These are phyloP conservation scores for Oasisia sp. DNA, from an alignment of 2,888 invertebrate genomes.

Conservation along the genomic window DNA sequence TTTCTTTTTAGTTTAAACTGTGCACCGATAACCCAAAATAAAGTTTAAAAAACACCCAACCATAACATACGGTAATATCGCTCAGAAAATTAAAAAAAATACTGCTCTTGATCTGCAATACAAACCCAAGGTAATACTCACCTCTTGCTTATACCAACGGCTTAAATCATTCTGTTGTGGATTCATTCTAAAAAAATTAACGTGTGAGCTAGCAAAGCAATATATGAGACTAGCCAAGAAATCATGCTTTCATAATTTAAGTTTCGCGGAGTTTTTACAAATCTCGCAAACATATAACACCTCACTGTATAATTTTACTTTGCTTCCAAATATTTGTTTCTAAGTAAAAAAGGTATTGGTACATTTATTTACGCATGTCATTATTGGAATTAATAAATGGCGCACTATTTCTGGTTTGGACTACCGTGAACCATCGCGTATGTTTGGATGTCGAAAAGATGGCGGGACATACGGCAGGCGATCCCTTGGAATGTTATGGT, in stretches of 20 bases:
- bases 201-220: neutral
- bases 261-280: constrained; percentile 17
- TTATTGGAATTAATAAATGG: neutral
- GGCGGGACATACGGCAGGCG: constrained; percentile 63
- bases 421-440: neutral
- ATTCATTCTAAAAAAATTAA: neutral
- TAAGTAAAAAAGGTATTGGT: neutral
- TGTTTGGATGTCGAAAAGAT: constrained; percentile 44
- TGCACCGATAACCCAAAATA: no score
- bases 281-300: neutral
- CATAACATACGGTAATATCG: neutral
- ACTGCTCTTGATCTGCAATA: neutral
- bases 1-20: no score
- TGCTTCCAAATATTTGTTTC: neutral
- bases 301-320: neutral
- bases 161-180: neutral
- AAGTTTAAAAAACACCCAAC: neutral
- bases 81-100: neutral
- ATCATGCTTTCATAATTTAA: neutral
- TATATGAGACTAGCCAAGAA: neutral
- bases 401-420: neutral
- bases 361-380: neutral
- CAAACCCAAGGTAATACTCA: neutral
- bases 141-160: neutral
- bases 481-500: constrained; percentile 63